Evolutionary conservation across 1,140 invertebrate species (phyloP).

Genomic region (Heliconius hewitsoni): DNA sequence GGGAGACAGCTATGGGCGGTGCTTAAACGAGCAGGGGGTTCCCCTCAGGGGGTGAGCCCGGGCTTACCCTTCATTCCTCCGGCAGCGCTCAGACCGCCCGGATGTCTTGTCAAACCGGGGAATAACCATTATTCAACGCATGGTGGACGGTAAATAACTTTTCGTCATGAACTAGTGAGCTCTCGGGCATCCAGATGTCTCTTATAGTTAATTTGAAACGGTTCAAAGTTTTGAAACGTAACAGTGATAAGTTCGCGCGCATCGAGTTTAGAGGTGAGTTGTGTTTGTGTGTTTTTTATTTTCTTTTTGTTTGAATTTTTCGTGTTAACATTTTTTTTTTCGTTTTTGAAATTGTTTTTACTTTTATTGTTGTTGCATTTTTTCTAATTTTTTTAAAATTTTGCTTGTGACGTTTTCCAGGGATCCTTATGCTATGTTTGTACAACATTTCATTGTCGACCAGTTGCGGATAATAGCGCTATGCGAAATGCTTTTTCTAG

Average conservation of each 20-base stretch:
- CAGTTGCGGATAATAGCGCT: neutral
- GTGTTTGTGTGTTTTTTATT: neutral
- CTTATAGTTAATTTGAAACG: constrained; percentile 84
- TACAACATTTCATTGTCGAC: neutral
- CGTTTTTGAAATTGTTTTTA: neutral
- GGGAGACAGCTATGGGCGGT: neutral
- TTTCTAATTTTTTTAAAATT: neutral
- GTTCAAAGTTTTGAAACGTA: constrained; percentile 84
- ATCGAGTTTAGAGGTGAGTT: constrained; percentile 86
- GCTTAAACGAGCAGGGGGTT: neutral
- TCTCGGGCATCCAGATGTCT: constrained; percentile 78
- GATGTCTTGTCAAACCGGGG: constrained; percentile 1
- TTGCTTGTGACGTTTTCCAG: neutral
- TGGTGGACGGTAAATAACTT: neutral
- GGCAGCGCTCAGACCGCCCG: constrained; percentile 6
- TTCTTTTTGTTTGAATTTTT: neutral
- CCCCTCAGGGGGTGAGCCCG: neutral
- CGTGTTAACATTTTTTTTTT: no score
- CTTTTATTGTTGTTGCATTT: neutral
- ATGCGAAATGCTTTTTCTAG: neutral
- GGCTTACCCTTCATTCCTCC: constrained; percentile 11
- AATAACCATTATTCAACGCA: neutral
- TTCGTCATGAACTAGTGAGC: neutral
- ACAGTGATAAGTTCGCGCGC: constrained; percentile 84
- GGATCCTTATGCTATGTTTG: neutral